A percentile compares a stretch with the other conserved stretches of the same genome.
phyloP scores from a whole-genome alignment of 2,888 invertebrate species.

The Epistrophe eligans region DNA sequence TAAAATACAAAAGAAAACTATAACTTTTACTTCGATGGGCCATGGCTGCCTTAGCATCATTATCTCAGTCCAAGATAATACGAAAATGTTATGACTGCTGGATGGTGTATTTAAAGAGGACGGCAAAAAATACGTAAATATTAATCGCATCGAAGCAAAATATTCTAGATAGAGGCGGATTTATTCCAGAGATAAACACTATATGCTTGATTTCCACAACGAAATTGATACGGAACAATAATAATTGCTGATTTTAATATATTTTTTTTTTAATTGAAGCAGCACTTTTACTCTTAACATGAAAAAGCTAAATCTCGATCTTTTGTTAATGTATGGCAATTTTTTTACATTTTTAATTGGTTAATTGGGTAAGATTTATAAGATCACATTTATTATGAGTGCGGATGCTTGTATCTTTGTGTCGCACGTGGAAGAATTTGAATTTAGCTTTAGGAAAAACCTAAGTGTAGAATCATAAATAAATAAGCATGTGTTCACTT shows the following conservation, averaged over 20 bases:
- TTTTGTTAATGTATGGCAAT: not conserved
- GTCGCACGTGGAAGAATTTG: not conserved
- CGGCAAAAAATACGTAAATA: not conserved
- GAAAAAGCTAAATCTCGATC: too few species aligned
- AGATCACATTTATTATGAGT: not conserved
- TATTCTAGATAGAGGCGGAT: conserved; percentile 30
- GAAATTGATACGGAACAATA: conserved; percentile 1
- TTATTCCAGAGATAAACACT: conserved; percentile 17
- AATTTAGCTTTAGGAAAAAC: not conserved
- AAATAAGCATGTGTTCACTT: not conserved
- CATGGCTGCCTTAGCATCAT: not conserved
- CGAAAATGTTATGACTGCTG: not conserved
- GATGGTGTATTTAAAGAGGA: not conserved
- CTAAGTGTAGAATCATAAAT: not conserved
- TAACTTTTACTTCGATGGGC: not conserved
- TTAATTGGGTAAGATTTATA: conserved; percentile 6
- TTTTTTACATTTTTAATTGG: conserved; percentile 23
- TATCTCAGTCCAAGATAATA: not conserved
- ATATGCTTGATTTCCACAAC: not conserved
- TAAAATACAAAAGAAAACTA: not conserved
- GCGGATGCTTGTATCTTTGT: not conserved
- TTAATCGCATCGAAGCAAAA: conserved; percentile 19
- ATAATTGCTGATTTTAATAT: not conserved
- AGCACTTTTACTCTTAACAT: not conserved
- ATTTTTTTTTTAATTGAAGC: not conserved